phyloP scores from a whole-genome alignment of 2,797 vertebrate species.

The Protonibea diacanthus region DNA sequence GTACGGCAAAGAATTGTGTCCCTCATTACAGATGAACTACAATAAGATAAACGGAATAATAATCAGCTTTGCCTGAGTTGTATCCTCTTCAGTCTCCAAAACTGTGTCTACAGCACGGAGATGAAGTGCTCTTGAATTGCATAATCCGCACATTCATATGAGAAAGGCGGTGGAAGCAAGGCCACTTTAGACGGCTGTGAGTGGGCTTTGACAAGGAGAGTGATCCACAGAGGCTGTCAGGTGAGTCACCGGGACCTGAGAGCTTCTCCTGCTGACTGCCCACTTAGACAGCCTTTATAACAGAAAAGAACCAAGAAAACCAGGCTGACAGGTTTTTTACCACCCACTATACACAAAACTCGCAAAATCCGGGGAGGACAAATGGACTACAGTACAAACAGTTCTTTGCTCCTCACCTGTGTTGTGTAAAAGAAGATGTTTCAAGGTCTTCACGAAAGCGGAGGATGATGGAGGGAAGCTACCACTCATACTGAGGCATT shows the following conservation, averaged over 20 bases:
- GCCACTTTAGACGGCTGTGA: conserved; percentile 67
- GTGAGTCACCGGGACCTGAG: conserved; percentile 77
- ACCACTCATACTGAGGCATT: background rate
- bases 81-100: conserved; percentile 15
- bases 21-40: background rate
- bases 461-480: background rate
- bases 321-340: conserved; percentile 40
- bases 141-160: conserved; percentile 42
- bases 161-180: conserved; percentile 44
- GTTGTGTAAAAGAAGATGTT: conserved; percentile 14
- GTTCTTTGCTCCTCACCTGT: conserved; percentile 24
- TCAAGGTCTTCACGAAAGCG: background rate
- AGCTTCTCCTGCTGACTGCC: conserved; percentile 68
- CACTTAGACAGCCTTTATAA: conserved; percentile 64
- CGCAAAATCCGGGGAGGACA: conserved; percentile 25
- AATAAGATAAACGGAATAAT: too few species aligned
- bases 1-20: background rate
- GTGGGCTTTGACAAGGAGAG: conserved; percentile 73
- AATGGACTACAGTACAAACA: background rate
- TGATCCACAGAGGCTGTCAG: conserved; percentile 68
- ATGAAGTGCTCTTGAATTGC: conserved; percentile 50
- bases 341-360: conserved; percentile 54
- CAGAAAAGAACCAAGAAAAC: conserved; percentile 50
- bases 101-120: conserved; percentile 18
- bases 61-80: background rate